A percentile compares a stretch with the other conserved stretches of the same genome.
These are phyloP conservation scores for Drosophila paucipuncta DNA, from an alignment of 2,888 invertebrate species.

Conservation along the genomic window DNA sequence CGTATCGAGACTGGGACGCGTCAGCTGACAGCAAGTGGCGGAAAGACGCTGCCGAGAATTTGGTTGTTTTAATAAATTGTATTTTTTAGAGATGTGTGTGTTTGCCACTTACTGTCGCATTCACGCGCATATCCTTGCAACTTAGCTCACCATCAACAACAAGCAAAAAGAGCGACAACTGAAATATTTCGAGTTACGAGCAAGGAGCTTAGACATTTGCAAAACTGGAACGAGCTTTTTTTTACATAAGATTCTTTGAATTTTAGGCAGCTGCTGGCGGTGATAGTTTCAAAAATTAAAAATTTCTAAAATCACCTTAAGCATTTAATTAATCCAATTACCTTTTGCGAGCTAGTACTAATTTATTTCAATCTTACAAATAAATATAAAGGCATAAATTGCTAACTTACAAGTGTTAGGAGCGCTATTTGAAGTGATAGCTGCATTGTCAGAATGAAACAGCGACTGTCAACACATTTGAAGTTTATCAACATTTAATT, in stretches of 20 bases:
- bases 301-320: background rate
- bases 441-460: slow-evolving; percentile 24
- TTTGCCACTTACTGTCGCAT: slow-evolving; percentile 59
- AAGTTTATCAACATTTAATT: slow-evolving; percentile 28
- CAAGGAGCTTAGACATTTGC: background rate
- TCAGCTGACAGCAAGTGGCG: slow-evolving; percentile 57
- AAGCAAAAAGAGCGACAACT: slow-evolving; percentile 26
- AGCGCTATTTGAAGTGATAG: background rate
- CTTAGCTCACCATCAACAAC: slow-evolving; percentile 17
- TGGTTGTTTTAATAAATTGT: background rate
- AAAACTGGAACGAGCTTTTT: background rate
- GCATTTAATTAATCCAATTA: background rate
- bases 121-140: slow-evolving; percentile 42
- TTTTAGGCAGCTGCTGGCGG: background rate
- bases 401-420: slow-evolving; percentile 32
- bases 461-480: slow-evolving; percentile 19
- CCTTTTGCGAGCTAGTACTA: background rate
- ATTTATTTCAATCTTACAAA: background rate
- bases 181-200: background rate
- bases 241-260: background rate
- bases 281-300: background rate
- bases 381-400: background rate
- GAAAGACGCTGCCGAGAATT: slow-evolving; percentile 37
- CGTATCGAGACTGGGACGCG: slow-evolving; percentile 55
- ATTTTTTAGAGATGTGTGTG: background rate